These are phyloP conservation scores for Malurus melanocephalus DNA, from an alignment of 2,113 vertebrate species.

Conservation along the genomic window DNA sequence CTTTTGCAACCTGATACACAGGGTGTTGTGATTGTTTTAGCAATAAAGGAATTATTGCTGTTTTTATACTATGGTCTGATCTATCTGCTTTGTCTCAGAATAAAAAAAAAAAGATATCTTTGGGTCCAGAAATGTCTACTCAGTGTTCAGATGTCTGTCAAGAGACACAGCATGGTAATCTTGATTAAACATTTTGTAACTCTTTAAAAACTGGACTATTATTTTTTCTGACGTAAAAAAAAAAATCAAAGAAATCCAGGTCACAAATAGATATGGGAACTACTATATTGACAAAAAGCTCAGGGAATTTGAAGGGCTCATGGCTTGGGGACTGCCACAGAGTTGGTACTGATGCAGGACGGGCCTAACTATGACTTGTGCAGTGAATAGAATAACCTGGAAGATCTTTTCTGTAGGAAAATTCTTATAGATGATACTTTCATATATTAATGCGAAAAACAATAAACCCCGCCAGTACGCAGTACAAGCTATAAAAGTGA, in stretches of 20 bases:
- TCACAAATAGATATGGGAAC: background rate
- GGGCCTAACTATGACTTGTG: background rate
- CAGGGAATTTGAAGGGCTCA: background rate
- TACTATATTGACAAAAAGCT: background rate
- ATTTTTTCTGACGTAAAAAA: background rate
- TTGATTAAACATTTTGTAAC: too few species aligned
- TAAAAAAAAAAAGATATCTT: background rate
- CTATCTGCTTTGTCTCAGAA: background rate
- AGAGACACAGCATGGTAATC: background rate
- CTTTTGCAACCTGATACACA: background rate
- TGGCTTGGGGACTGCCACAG: background rate
- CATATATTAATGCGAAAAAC: background rate
- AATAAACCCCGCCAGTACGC: fast-evolving
- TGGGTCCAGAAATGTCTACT: background rate
- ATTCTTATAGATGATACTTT: background rate
- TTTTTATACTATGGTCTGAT: background rate
- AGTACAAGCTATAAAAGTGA: background rate
- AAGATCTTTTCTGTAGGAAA: background rate
- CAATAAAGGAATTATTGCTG: background rate
- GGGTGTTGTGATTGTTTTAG: background rate
- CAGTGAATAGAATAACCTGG: background rate
- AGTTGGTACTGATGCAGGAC: background rate
- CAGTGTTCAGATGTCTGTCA: background rate
- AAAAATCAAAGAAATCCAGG: background rate
- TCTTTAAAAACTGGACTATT: background rate